phyloP scores from a whole-genome alignment of 2,797 vertebrate genomes.

The Centropyge bicolor region DNA sequence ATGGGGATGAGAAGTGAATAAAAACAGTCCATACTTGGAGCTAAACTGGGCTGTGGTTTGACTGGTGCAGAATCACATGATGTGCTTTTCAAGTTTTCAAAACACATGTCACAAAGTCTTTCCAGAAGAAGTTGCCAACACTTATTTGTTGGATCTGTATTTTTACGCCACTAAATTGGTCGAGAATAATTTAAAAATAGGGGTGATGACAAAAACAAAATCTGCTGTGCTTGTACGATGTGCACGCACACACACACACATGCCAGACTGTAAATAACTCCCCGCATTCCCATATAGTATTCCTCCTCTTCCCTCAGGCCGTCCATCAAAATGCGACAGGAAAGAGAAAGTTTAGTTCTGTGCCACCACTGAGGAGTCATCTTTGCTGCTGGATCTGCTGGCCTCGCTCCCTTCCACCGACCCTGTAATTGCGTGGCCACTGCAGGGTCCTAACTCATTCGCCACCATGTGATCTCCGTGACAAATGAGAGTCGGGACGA shows the following conservation, averaged over 20 bases:
- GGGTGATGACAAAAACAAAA: conserved; percentile 58
- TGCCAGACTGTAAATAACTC: conserved; percentile 42
- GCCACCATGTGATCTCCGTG: conserved; percentile 75
- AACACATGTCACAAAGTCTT: conserved; percentile 53
- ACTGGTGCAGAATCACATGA: conserved; percentile 64
- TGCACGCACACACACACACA: neutral
- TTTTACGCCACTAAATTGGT: conserved; percentile 56
- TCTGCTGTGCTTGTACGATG: conserved; percentile 43
- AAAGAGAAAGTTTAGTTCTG: conserved; percentile 76
- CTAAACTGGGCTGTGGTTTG: conserved; percentile 66
- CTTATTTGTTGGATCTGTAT: conserved; percentile 60
- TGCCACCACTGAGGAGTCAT: conserved; percentile 71
- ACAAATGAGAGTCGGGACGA: conserved; percentile 73
- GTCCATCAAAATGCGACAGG: conserved; percentile 77
- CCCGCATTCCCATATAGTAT: conserved; percentile 42
- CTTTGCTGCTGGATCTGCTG: conserved; percentile 63
- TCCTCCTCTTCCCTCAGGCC: conserved; percentile 53
- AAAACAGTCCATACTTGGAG: conserved; percentile 59
- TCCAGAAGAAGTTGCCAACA: conserved; percentile 56
- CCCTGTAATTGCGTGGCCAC: conserved; percentile 78
- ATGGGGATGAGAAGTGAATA: conserved; percentile 54
- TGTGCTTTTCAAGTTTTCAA: conserved; percentile 56
- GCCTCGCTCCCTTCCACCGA: conserved; percentile 57
- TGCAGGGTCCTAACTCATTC: conserved; percentile 75
- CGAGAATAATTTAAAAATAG: conserved; percentile 55